Percentiles rank a stretch among this genome's conserved stretches.
Conservation (phyloP, 1,140 invertebrate species). For the Penaeus japonicus region DNA sequence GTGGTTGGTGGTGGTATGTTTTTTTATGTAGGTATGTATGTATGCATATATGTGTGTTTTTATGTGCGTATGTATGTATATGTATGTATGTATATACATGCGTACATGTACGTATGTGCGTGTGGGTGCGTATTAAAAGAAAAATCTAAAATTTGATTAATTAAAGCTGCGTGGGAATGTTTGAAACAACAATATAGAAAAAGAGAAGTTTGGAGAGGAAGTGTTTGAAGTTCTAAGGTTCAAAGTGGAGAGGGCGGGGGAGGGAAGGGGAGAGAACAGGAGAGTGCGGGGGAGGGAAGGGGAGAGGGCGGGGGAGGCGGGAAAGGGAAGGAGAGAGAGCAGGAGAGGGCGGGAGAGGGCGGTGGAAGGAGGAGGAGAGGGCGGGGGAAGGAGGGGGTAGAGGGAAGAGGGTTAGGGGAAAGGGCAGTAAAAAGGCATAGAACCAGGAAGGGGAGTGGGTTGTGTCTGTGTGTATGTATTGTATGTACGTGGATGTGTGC, state of each 20-base stretch:
- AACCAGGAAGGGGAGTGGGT: too few relatives aligned
- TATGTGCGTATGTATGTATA: slow-evolving; percentile 18
- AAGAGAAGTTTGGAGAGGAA: not conserved
- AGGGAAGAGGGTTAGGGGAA: not conserved
- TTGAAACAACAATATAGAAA: not conserved
- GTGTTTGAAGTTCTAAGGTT: not conserved
- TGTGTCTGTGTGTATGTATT: too few relatives aligned
- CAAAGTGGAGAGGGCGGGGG: not conserved
- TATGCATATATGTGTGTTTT: slow-evolving; percentile 27
- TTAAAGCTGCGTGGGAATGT: not conserved
- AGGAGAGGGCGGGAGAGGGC: not conserved
- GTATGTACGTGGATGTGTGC: not conserved
- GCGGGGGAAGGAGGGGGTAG: not conserved
- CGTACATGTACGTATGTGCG: slow-evolving; percentile 6
- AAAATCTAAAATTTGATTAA: not conserved
- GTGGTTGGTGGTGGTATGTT: too few relatives aligned
- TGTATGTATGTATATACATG: slow-evolving; percentile 3
- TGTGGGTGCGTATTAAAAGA: not conserved
- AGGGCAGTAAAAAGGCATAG: not conserved
- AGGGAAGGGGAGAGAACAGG: not conserved
- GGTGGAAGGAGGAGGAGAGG: too few relatives aligned
- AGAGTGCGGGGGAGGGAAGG: too few relatives aligned
- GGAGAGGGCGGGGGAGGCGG: too few relatives aligned
- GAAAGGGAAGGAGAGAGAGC: not conserved
- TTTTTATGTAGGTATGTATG: not conserved